A percentile compares a stretch with the other conserved stretches of the same genome.
phyloP scores from a whole-genome alignment of 37 sponge, comb jelly and placozoan species.

The Cladorhizidae sp. region DNA sequence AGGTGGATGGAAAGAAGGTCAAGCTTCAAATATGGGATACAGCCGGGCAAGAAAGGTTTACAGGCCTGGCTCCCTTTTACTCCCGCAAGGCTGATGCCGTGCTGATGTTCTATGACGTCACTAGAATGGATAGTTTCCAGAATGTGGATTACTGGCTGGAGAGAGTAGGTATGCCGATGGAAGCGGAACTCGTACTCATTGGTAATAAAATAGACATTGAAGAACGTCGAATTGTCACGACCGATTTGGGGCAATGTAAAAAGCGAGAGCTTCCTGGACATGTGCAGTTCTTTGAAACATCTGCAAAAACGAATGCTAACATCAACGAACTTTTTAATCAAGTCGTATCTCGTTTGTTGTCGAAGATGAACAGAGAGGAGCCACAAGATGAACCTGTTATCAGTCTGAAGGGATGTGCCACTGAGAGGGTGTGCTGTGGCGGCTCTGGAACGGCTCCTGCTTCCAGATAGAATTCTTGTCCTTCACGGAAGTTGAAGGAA shows the following conservation, averaged over 20 bases:
- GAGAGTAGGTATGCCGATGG: conserved; percentile 60
- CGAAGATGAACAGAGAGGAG: neutral
- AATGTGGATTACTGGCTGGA: conserved; percentile 69
- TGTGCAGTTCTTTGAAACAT: conserved; percentile 72
- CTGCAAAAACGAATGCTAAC: conserved; percentile 61
- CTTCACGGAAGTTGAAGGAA: too few relatives aligned
- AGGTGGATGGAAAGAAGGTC: conserved; percentile 5
- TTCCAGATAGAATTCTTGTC: too few relatives aligned
- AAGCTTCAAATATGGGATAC: conserved; percentile 84
- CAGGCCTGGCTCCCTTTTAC: conserved; percentile 76
- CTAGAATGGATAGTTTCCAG: conserved; percentile 62
- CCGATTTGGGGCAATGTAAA: conserved; percentile 40
- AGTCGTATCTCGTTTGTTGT: conserved; percentile 16
- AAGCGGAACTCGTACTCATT: conserved; percentile 58
- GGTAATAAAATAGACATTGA: conserved; percentile 80
- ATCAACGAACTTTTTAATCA: conserved; percentile 59
- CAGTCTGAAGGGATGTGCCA: too few relatives aligned
- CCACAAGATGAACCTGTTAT: neutral
- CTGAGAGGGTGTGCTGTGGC: too few relatives aligned
- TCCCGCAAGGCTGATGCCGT: conserved; percentile 82
- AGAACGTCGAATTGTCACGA: conserved; percentile 48
- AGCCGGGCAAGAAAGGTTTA: conserved; percentile 86
- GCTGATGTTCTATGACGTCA: conserved; percentile 79
- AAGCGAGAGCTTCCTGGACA: conserved; percentile 36
- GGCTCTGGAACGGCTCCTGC: too few relatives aligned